These are phyloP conservation scores for Drosophila neoperkinsi DNA, from an alignment of 2,888 invertebrate genomes.

Conservation along the genomic window DNA sequence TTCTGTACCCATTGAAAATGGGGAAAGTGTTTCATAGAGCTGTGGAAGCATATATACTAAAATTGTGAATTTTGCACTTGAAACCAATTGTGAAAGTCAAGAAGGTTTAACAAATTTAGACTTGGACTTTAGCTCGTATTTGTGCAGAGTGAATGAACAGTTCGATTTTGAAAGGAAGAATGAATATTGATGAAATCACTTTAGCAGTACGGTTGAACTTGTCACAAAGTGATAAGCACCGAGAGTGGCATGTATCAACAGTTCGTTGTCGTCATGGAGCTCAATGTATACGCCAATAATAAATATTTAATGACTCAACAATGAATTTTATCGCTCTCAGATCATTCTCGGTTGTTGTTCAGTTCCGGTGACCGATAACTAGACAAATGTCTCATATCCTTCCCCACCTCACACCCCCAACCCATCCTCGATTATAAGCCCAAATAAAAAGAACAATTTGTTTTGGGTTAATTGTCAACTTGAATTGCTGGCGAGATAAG, in stretches of 20 bases:
- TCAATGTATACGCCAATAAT: not conserved
- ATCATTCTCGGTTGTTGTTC: constrained; percentile 2
- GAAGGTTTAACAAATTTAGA: not conserved
- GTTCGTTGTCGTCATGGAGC: not conserved
- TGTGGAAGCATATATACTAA: not conserved
- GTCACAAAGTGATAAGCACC: not conserved
- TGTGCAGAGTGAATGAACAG: not conserved
- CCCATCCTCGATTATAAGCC: not conserved
- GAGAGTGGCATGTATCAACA: not conserved
- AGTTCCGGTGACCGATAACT: constrained; percentile 51
- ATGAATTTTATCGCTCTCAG: constrained; percentile 4
- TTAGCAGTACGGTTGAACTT: not conserved
- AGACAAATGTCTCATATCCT: constrained; percentile 14
- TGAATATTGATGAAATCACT: not conserved
- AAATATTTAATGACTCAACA: constrained; percentile 29
- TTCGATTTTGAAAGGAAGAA: not conserved
- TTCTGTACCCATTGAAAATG: not conserved
- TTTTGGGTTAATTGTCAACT: constrained; percentile 41
- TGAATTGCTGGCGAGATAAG: constrained; percentile 48
- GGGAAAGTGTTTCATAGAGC: not conserved
- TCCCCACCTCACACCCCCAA: not conserved
- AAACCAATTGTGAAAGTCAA: not conserved
- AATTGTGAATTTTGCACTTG: not conserved
- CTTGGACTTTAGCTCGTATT: not conserved
- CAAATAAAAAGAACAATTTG: not conserved